Evolutionary conservation across 2,797 vertebrate species (phyloP), one percentile per base, ranked within the genome.

Genomic region (Stomatorhinus walkeri): DNA sequence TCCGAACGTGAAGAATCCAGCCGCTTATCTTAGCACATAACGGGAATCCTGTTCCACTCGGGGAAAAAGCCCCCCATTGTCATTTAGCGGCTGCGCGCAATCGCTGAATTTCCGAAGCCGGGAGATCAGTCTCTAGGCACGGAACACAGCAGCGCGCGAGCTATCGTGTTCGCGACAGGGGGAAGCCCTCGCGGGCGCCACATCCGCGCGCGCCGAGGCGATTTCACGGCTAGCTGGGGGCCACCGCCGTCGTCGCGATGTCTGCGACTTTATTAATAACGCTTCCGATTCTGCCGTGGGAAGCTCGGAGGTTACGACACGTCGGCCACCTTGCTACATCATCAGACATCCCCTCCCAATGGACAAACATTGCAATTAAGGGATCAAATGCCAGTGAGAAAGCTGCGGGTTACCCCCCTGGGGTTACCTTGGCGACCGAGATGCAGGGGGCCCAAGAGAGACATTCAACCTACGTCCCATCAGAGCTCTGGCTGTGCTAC

Each of bases 31-130:
- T 84, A 85, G 43, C 40, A 16, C 49, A 32, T 43, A 84, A 49
- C 79, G 16, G 43, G 43, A 76, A 76, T 49, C 64, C 81, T 24
- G 61, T 19, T 86, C 49, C 49, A 49, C 5, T 19, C 12, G 56
- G 88, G 88, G 12, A 32, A 86, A 72, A 84, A 61, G 81, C 81
- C 81, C 43, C 48, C 43, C 81, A 48, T 84, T 84, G 81, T 84
- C 81, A 84, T 51, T 72, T 51, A 84, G 19, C 9, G 22, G 43
- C 81, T 49, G 7, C 22, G 40, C 46, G 8, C 43, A 9, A 49
- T 84, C n/a, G 46, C 19, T 8, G 43, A 4, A 49, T 22, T 84
- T 84, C 79, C 40, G 43, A 49, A 19, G 2, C 43, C 43, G 3
- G 19, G 46, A 84, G 79, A 48, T 22, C 43, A 51, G 43, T 48